phyloP scores from a whole-genome alignment of 2,888 invertebrate genomes.

The Yponomeuta plumbellus region DNA sequence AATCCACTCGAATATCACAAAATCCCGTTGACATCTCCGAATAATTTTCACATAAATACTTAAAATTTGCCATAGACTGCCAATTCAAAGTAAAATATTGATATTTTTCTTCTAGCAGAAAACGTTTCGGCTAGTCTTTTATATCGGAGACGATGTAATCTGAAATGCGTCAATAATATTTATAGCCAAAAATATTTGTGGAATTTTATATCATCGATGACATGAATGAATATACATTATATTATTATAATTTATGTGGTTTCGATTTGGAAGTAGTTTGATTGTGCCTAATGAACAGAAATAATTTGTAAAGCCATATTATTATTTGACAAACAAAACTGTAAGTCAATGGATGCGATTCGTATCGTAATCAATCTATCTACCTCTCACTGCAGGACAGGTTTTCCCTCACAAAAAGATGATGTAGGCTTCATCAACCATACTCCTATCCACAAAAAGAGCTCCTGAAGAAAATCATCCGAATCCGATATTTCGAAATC shows the following conservation, averaged over 20 bases:
- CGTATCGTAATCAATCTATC: too few relatives aligned
- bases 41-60: slow-evolving; percentile 48
- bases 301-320: background rate
- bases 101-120: slow-evolving; percentile 2
- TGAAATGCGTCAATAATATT: slow-evolving; percentile 36
- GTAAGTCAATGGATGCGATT: too few relatives aligned
- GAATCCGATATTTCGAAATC: too few relatives aligned
- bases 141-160: slow-evolving; percentile 36
- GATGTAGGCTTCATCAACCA: too few relatives aligned
- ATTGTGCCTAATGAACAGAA: background rate
- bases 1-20: slow-evolving; percentile 24
- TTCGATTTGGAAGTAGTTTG: background rate
- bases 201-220: slow-evolving; percentile 24
- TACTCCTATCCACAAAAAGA: too few relatives aligned
- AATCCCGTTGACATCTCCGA: slow-evolving; percentile 31
- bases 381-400: too few relatives aligned
- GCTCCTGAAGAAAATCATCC: too few relatives aligned
- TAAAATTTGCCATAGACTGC: slow-evolving; percentile 48
- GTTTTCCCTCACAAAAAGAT: too few relatives aligned
- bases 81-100: slow-evolving; percentile 43
- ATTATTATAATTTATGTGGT: background rate
- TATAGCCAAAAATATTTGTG: slow-evolving; percentile 29
- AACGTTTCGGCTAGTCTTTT: background rate
- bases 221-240: slow-evolving; percentile 9
- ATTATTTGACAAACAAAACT: too few relatives aligned